Evolutionary conservation across 2,113 vertebrate species (phyloP).

Genomic region (Acinonyx jubatus): DNA sequence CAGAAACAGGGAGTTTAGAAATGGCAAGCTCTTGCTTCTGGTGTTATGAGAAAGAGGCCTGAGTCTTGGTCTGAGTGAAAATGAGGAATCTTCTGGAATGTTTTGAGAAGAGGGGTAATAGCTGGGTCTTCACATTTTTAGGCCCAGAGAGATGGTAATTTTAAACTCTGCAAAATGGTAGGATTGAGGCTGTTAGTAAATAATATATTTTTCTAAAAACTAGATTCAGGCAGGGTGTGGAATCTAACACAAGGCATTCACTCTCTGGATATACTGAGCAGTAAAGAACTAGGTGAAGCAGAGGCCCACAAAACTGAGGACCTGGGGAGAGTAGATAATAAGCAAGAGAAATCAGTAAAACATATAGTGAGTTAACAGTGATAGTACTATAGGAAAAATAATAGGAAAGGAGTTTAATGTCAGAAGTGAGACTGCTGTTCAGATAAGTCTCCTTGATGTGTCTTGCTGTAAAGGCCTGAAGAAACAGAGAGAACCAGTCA

Average conservation of each 20-base stretch:
- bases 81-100: neutral
- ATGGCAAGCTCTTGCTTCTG: neutral
- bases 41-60: neutral
- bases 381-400: neutral
- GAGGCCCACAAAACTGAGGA: neutral
- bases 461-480: neutral
- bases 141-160: neutral
- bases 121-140: neutral
- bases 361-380: neutral
- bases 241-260: neutral
- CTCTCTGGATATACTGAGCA: neutral
- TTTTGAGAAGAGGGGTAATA: neutral
- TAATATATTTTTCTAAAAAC: neutral
- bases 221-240: neutral
- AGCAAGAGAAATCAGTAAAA: neutral
- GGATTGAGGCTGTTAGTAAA: neutral
- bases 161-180: neutral
- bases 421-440: neutral
- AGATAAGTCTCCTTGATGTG: neutral
- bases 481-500: neutral
- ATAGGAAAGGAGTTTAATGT: neutral
- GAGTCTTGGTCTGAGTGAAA: neutral
- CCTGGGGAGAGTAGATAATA: neutral
- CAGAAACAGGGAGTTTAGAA: neutral
- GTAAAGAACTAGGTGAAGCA: neutral